These are phyloP conservation scores for Drymonia ruficornis DNA, from an alignment of 2,888 invertebrate species.

Conservation along the genomic window DNA sequence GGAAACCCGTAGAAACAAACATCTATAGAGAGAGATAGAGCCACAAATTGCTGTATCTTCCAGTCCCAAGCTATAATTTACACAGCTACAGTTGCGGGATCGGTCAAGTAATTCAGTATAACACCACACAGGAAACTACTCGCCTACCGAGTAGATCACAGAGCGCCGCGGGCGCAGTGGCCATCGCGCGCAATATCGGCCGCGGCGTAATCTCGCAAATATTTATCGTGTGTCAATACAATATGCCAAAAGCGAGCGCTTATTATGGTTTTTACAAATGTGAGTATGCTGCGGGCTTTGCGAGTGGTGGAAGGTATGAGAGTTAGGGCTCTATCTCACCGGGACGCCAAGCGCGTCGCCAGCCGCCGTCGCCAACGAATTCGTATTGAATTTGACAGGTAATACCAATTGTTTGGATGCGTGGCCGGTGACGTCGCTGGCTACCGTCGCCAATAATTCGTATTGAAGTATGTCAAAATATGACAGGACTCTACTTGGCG, in stretches of 20 bases:
- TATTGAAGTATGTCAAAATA: too few relatives aligned
- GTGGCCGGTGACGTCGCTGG: too few relatives aligned
- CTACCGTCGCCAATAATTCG: too few relatives aligned
- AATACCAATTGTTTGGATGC: too few relatives aligned
- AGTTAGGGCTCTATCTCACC: background rate
- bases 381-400: too few relatives aligned
- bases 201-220: constrained; percentile 71
- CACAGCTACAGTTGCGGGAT: constrained; percentile 7
- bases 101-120: constrained; percentile 14
- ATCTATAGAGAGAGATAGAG: too few relatives aligned
- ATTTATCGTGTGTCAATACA: constrained; percentile 83
- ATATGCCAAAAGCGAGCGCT: constrained; percentile 81
- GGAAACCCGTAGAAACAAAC: too few relatives aligned
- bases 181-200: constrained; percentile 64
- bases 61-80: constrained; percentile 15
- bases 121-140: constrained; percentile 43
- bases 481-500: too few relatives aligned
- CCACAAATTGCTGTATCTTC: background rate
- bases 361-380: too few relatives aligned
- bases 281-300: constrained; percentile 66
- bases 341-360: too few relatives aligned
- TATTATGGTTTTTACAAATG: constrained; percentile 83
- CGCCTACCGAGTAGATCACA: constrained; percentile 42
- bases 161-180: constrained; percentile 36
- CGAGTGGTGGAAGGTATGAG: constrained; percentile 35